These are phyloP conservation scores for Phorcus lineatus DNA, from an alignment of 2,888 invertebrate genomes.

Conservation along the genomic window DNA sequence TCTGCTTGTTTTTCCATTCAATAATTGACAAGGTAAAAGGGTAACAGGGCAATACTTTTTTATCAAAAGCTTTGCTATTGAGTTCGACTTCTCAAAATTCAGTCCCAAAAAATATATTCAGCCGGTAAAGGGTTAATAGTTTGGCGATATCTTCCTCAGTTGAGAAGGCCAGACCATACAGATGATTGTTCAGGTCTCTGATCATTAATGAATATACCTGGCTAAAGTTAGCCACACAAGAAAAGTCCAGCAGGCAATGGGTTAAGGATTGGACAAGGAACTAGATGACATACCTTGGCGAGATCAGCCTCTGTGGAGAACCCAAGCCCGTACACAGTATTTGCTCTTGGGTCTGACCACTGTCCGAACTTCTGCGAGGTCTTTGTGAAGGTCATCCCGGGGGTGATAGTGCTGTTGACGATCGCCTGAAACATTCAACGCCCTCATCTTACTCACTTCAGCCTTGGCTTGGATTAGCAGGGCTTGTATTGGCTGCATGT, in stretches of 20 bases:
- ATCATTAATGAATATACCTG: slow-evolving; percentile 82
- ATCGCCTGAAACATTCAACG: slow-evolving; percentile 83
- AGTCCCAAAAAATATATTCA: too few species aligned
- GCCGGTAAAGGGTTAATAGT: too few species aligned
- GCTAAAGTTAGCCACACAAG: too few species aligned
- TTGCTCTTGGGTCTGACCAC: slow-evolving; percentile 97
- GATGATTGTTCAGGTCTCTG: slow-evolving; percentile 96
- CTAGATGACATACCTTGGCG: slow-evolving; percentile 81
- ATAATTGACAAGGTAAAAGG: too few species aligned
- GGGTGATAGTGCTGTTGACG: slow-evolving; percentile 97
- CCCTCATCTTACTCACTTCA: too few species aligned
- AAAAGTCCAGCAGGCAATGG: too few species aligned
- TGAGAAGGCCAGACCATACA: slow-evolving; percentile 96
- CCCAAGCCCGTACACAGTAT: slow-evolving; percentile 96
- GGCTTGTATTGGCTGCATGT: too few species aligned
- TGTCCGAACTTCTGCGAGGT: slow-evolving; percentile 99
- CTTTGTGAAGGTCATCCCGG: slow-evolving; percentile 98
- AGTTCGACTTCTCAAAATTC: too few species aligned
- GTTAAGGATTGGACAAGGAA: background rate
- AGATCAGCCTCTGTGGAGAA: slow-evolving; percentile 96
- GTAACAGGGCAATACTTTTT: too few species aligned
- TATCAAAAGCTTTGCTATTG: too few species aligned
- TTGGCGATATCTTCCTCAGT: slow-evolving; percentile 92
- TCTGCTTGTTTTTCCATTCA: too few species aligned
- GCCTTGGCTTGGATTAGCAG: too few species aligned